Evolutionary conservation across 2,797 vertebrate genomes (phyloP).

Genomic region (Coranthus polyacanthus): DNA sequence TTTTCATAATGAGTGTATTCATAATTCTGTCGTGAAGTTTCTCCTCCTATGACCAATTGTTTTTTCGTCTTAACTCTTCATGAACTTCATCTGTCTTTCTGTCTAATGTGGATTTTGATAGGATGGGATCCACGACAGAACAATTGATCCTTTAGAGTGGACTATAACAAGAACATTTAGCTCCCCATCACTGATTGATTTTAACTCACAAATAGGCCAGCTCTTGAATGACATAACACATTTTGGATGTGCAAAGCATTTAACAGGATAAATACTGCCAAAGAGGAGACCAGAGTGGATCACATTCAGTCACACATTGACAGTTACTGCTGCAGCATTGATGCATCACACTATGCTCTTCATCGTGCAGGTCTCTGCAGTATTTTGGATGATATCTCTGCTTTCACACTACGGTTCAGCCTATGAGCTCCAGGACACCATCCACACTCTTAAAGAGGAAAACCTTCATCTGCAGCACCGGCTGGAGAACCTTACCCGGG

Average conservation of each 20-base stretch:
- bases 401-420: slow-evolving; percentile 43
- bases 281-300: not conserved
- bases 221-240: slow-evolving; percentile 23
- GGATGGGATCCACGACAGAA: slow-evolving; percentile 46
- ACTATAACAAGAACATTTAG: slow-evolving; percentile 34
- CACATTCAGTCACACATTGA: not conserved
- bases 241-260: slow-evolving; percentile 22
- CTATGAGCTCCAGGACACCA: slow-evolving; percentile 85
- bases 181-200: slow-evolving; percentile 53
- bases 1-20: too few relatives aligned
- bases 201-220: slow-evolving; percentile 33
- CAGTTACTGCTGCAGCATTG: not conserved
- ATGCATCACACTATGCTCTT: slow-evolving; percentile 35
- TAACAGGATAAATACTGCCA: not conserved
- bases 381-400: slow-evolving; percentile 54
- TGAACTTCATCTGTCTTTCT: too few relatives aligned
- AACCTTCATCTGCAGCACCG: slow-evolving; percentile 79
- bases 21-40: too few relatives aligned
- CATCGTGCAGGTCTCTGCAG: slow-evolving; percentile 26
- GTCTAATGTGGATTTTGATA: slow-evolving; percentile 11
- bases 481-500: slow-evolving; percentile 82
- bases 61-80: too few relatives aligned
- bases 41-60: too few relatives aligned
- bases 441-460: slow-evolving; percentile 80
- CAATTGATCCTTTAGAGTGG: slow-evolving; percentile 63